Conservation (phyloP, 2,888 invertebrate genomes). For the Agrotis ipsilon region DNA sequence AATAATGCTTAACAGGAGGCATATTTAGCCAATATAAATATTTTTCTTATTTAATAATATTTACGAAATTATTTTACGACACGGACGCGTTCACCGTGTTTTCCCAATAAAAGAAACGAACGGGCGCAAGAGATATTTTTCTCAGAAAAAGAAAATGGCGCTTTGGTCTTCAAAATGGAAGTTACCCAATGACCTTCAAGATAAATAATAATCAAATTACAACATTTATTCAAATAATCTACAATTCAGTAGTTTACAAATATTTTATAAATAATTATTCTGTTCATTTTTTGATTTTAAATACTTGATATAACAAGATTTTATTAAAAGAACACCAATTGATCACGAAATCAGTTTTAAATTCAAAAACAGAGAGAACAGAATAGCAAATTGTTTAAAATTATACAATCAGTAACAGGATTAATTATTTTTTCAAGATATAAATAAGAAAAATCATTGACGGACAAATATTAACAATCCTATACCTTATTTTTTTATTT, state of each 20-base stretch:
- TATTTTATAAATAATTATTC: constrained; percentile 17
- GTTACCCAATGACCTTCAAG: constrained; percentile 66
- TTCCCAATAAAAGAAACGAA: constrained; percentile 80
- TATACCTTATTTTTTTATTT: neutral
- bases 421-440: neutral
- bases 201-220: constrained; percentile 42
- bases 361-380: constrained; percentile 55
- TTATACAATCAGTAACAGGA: neutral
- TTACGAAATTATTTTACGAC: constrained; percentile 78
- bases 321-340: constrained; percentile 6
- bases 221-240: neutral
- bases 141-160: constrained; percentile 73
- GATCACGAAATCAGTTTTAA: constrained; percentile 51
- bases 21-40: constrained; percentile 83
- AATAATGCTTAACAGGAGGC: constrained; percentile 88
- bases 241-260: neutral
- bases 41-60: constrained; percentile 84
- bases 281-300: neutral
- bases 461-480: neutral
- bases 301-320: neutral
- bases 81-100: constrained; percentile 72
- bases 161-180: constrained; percentile 77
- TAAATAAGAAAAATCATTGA: neutral
- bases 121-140: constrained; percentile 52
- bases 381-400: constrained; percentile 18